These are phyloP conservation scores for Hassar affinis DNA, from an alignment of 2,113 vertebrate genomes.

Conservation along the genomic window DNA sequence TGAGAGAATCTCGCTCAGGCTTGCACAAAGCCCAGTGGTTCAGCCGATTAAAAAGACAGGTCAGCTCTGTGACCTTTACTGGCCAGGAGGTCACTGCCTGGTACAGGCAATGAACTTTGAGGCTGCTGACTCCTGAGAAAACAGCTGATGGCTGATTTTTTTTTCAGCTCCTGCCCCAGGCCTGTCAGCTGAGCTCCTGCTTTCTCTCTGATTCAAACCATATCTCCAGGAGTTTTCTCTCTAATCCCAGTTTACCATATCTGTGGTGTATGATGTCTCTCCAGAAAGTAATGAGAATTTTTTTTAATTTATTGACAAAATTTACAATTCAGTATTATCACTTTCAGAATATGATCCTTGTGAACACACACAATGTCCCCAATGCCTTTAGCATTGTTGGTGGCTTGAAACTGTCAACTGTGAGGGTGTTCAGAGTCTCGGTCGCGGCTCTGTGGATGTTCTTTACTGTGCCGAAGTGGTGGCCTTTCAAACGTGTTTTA, in stretches of 20 bases:
- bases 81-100: neutral
- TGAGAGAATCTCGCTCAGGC: slow-evolving; percentile 23
- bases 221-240: neutral
- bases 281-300: too few species aligned
- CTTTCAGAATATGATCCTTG: too few species aligned
- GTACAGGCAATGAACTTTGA: neutral
- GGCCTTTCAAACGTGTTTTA: too few species aligned
- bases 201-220: neutral
- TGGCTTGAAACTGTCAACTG: too few species aligned
- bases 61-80: slow-evolving; percentile 22
- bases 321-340: too few species aligned
- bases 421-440: too few species aligned
- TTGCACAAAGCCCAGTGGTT: neutral
- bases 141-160: neutral
- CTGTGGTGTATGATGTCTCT: neutral
- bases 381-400: too few species aligned
- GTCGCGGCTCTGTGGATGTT: too few species aligned
- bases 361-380: too few species aligned
- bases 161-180: neutral
- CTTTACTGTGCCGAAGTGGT: too few species aligned
- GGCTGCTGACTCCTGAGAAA: neutral
- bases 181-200: neutral
- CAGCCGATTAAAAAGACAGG: neutral
- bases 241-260: neutral
- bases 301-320: too few species aligned